phyloP scores from a whole-genome alignment of 2,888 invertebrate species.

The Xylocampa areola region DNA sequence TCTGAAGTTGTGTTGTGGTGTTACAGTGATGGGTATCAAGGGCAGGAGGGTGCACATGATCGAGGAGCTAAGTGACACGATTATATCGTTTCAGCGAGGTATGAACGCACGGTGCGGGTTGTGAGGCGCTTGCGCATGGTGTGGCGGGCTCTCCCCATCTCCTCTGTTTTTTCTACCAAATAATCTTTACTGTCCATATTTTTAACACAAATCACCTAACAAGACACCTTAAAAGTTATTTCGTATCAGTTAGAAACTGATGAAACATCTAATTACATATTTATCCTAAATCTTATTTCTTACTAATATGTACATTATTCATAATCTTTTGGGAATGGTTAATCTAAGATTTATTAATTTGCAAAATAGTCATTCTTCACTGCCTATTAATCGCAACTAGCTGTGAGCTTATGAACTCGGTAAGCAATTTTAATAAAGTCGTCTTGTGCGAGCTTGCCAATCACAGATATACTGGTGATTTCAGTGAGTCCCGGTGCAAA shows the following conservation, averaged over 20 bases:
- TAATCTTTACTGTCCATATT: slow-evolving; percentile 47
- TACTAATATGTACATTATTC: slow-evolving; percentile 41
- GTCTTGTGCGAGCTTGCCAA: slow-evolving; percentile 35
- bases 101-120: slow-evolving; percentile 88
- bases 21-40: slow-evolving; percentile 99
- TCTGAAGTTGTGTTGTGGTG: slow-evolving; percentile 85
- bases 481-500: slow-evolving; percentile 98
- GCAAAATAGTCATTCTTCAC: slow-evolving; percentile 57
- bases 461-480: slow-evolving; percentile 65
- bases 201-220: slow-evolving; percentile 45
- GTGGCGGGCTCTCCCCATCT: slow-evolving; percentile 74
- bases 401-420: slow-evolving; percentile 70
- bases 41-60: slow-evolving; percentile 99
- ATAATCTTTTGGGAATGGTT: slow-evolving; percentile 56
- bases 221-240: slow-evolving; percentile 6
- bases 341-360: slow-evolving; percentile 34
- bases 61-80: slow-evolving; percentile 99
- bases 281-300: slow-evolving; percentile 26
- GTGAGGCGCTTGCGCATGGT: slow-evolving; percentile 81
- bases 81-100: slow-evolving; percentile 99
- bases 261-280: slow-evolving; percentile 15
- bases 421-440: slow-evolving; percentile 56
- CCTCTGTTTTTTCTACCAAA: slow-evolving; percentile 50
- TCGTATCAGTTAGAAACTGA: slow-evolving; percentile 16
- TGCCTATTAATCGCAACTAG: slow-evolving; percentile 75